Conservation (phyloP, 2,888 invertebrate genomes). For the Ennomos erosarius region DNA sequence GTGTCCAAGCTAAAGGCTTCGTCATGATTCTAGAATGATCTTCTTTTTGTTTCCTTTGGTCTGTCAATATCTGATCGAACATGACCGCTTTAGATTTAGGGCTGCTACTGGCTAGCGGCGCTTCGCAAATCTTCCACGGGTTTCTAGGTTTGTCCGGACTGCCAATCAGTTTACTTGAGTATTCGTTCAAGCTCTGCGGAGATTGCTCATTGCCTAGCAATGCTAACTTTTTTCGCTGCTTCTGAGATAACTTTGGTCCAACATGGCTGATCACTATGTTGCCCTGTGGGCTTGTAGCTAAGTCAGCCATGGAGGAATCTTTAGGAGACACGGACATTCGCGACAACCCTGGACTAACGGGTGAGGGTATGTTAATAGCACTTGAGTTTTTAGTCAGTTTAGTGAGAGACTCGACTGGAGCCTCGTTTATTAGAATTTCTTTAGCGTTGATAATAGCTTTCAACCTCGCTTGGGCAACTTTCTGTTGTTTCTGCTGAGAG, state of each 20-base stretch:
- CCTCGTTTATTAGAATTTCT: constrained; percentile 72
- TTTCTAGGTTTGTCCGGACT: constrained; percentile 80
- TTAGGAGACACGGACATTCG: constrained; percentile 71
- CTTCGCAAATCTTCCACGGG: constrained; percentile 73
- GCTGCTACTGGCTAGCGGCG: constrained; percentile 63
- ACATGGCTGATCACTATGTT: constrained; percentile 71
- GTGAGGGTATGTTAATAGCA: constrained; percentile 53
- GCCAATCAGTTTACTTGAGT: constrained; percentile 56
- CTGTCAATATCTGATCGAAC: constrained; percentile 87
- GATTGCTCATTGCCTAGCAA: constrained; percentile 68
- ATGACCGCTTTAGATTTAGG: constrained; percentile 71
- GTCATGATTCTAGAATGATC: constrained; percentile 89
- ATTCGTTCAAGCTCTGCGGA: constrained; percentile 62
- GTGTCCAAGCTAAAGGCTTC: constrained; percentile 90
- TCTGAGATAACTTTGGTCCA: constrained; percentile 87
- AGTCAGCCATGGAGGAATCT: constrained; percentile 57
- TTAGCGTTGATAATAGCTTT: constrained; percentile 73
- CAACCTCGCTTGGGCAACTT: constrained; percentile 77
- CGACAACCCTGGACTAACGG: constrained; percentile 51
- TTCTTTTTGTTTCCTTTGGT: constrained; percentile 90
- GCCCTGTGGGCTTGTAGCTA: constrained; percentile 63
- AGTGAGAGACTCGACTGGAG: constrained; percentile 66
- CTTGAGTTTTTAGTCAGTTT: constrained; percentile 67
- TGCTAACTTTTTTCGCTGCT: constrained; percentile 86
- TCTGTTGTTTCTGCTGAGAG: constrained; percentile 75